A percentile compares a stretch with the other conserved stretches of the same genome.
phyloP scores from a whole-genome alignment of 1,140 invertebrate genomes.

The Megalopta genalis region DNA sequence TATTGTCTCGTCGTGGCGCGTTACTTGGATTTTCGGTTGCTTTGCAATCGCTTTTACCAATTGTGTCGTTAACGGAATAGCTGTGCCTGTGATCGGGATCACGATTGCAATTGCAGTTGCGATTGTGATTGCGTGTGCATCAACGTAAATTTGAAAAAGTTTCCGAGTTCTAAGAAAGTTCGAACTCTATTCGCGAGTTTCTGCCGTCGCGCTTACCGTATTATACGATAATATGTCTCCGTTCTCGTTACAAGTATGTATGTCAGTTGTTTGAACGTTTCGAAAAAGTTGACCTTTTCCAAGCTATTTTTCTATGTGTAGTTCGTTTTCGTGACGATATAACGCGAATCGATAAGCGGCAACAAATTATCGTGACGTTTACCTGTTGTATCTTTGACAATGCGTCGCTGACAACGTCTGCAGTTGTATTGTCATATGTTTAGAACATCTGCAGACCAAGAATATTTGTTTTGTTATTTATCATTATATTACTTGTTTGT shows the following conservation, averaged over 20 bases:
- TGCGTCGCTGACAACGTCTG: background rate
- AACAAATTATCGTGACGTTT: constrained; percentile 2
- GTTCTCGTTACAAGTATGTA: background rate
- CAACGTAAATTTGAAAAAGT: background rate
- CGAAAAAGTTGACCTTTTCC: background rate
- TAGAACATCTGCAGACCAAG: background rate
- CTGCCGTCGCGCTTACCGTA: too few relatives aligned
- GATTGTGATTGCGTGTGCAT: background rate
- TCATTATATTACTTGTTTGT: background rate
- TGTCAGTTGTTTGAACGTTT: background rate
- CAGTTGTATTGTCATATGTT: background rate
- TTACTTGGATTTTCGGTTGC: background rate
- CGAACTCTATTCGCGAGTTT: background rate
- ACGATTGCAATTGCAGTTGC: too few relatives aligned
- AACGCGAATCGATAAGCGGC: constrained; percentile 16
- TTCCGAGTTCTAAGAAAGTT: background rate
- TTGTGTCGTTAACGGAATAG: background rate
- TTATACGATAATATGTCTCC: background rate
- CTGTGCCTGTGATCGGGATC: background rate
- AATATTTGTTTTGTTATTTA: background rate
- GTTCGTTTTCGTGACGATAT: background rate
- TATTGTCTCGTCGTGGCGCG: background rate
- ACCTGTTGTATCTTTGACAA: background rate
- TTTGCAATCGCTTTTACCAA: background rate
- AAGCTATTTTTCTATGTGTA: constrained; percentile 4